A percentile compares a stretch with the other conserved stretches of the same genome.
Evolutionary conservation across 1,140 invertebrate genomes (phyloP).

Genomic region (Drosophila willistoni): DNA sequence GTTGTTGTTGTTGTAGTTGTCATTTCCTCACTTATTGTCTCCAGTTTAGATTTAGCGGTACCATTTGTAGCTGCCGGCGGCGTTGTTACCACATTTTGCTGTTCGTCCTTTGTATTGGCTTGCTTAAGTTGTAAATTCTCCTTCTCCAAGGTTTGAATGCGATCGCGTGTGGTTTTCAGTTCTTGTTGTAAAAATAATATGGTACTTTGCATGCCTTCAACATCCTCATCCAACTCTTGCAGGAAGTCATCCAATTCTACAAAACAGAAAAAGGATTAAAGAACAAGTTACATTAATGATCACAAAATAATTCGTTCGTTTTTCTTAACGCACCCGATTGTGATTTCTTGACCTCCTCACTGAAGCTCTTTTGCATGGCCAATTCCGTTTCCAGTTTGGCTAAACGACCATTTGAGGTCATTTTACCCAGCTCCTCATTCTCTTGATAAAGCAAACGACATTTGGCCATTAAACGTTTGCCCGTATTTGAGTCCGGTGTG

Average conservation of each 20-base stretch:
- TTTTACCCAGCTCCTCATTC: slow-evolving; percentile 98
- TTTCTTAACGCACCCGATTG: slow-evolving; percentile 90
- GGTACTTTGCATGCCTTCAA: slow-evolving; percentile 99
- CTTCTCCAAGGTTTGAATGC: slow-evolving; percentile 77
- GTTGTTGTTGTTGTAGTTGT: not conserved
- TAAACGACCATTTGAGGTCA: slow-evolving; percentile 96
- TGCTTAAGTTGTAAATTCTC: slow-evolving; percentile 68
- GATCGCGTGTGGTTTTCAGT: slow-evolving; percentile 90
- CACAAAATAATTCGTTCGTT: no score
- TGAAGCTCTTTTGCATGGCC: slow-evolving; percentile 96
- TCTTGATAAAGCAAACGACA: slow-evolving; percentile 98
- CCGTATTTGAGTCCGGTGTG: slow-evolving; percentile 98
- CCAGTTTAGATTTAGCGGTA: slow-evolving; percentile 42
- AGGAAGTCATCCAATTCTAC: slow-evolving; percentile 97
- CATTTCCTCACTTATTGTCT: slow-evolving; percentile 64
- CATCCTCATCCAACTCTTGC: slow-evolving; percentile 97
- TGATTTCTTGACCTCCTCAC: slow-evolving; percentile 98
- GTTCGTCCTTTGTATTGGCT: slow-evolving; percentile 27
- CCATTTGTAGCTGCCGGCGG: slow-evolving; percentile 41
- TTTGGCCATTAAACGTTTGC: slow-evolving; percentile 98
- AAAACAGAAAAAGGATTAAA: not conserved
- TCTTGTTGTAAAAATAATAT: slow-evolving; percentile 97
- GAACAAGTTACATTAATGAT: no score
- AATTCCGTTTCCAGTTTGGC: slow-evolving; percentile 98
- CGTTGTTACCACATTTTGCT: slow-evolving; percentile 15